Evolutionary conservation across 2,797 vertebrate genomes (phyloP), one percentile per base, ranked within the genome.

Genomic region (Molothrus ater): DNA sequence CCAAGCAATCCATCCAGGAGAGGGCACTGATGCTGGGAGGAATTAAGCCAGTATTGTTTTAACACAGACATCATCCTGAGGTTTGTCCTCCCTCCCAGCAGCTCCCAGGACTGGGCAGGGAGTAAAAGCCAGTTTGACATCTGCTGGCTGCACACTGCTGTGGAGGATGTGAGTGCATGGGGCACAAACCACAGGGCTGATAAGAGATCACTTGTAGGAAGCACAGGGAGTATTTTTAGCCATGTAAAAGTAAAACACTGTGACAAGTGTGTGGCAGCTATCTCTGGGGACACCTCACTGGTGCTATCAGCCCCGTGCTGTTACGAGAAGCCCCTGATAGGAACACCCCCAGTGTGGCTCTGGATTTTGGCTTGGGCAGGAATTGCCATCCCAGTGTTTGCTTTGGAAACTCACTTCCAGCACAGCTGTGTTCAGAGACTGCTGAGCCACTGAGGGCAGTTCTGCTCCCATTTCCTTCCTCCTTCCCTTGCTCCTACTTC

Each of bases 171-270:
- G 88, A 96, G 74, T 48, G 65, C 3, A 28, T 38, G 71, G 64
- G 76, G 94, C 29, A 56, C 63, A 94, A 96, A 88, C 96, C 95
- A 93, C 93, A 93, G 5, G 22, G n/a, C 1, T 61, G 96, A 96
- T 95, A 95, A 92, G 82, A 66, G 68, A 94, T 87, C 69, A 7
- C 47, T 94, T 76, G 50, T 38, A 96, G 95, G 96, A 97, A 97
- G 80, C 47, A 7, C 18, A 31, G 0, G 3, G 14, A 19, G 25
- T 96, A 96, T 95, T 96, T 97, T 96, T 97, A 97, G 91, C 57
- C 43, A 6, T 2, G 17, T 4, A 19, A 6, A 31, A 83, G 54
- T 81, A 90, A 54, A 86, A 38, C 29, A 13, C 43, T 59, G 32
- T 42, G 26, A 65, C 50, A 70, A 92, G 57, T 0, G 14, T 31